Percentiles rank a stretch among this genome's conserved stretches.
phyloP scores from a whole-genome alignment of 1,140 invertebrate genomes.

The Druon quercuslanigerum region DNA sequence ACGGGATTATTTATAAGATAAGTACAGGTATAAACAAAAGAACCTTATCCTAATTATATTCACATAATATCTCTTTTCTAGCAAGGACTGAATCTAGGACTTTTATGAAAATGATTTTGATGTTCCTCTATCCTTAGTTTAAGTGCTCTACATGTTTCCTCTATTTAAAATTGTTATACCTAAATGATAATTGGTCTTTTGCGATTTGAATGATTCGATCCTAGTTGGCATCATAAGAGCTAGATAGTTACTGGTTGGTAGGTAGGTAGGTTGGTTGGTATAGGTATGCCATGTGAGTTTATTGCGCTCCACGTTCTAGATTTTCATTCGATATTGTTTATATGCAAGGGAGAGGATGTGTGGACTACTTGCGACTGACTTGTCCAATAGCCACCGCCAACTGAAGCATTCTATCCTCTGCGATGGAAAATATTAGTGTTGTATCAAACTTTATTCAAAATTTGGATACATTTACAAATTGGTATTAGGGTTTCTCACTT shows the following conservation, averaged over 20 bases:
- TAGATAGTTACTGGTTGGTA: background rate
- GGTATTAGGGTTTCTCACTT: no score
- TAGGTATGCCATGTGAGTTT: slow-evolving; percentile 54
- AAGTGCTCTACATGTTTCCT: no score
- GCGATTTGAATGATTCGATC: background rate
- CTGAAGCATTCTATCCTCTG: slow-evolving; percentile 54
- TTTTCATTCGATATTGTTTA: slow-evolving; percentile 72
- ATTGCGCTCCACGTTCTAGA: slow-evolving; percentile 65
- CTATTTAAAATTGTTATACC: no score
- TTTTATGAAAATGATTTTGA: no score
- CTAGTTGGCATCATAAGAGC: background rate
- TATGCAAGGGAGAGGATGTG: slow-evolving; percentile 69
- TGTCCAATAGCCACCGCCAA: slow-evolving; percentile 51
- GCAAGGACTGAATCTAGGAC: no score
- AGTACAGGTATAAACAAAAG: no score
- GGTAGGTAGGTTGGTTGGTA: slow-evolving; percentile 39
- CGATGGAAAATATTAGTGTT: slow-evolving; percentile 39
- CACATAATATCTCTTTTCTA: no score
- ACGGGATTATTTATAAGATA: no score
- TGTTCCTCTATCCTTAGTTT: no score
- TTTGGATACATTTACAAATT: no score
- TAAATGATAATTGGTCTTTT: background rate
- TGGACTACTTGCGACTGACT: slow-evolving; percentile 67
- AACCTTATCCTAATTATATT: no score
- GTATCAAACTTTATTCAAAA: no score